Evolutionary conservation across 2,113 vertebrate genomes (phyloP).

Genomic region (Mastomys coucha): DNA sequence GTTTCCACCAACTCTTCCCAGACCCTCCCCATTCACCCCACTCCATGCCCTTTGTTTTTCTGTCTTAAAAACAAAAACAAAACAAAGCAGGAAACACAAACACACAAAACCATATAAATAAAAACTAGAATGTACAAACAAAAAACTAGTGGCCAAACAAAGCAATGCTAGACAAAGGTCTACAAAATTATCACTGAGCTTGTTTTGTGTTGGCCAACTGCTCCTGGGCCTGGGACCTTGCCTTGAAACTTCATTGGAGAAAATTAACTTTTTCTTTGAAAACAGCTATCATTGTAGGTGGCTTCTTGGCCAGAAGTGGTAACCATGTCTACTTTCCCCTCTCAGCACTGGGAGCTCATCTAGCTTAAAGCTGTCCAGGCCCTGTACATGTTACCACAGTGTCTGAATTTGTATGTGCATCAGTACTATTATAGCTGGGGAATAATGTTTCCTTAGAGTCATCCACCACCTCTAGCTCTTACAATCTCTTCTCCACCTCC

Average conservation of each 20-base stretch:
- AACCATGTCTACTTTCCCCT: background rate
- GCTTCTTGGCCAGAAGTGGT: background rate
- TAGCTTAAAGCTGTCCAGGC: background rate
- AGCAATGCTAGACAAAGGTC: background rate
- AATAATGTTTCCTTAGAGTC: background rate
- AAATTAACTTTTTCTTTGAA: background rate
- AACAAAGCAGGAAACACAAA: background rate
- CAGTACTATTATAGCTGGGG: background rate
- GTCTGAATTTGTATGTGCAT: background rate
- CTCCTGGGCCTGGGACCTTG: too few species aligned
- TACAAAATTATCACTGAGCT: background rate
- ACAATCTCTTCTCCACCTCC: too few species aligned
- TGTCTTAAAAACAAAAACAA: background rate
- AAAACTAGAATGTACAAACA: background rate
- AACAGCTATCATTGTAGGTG: background rate
- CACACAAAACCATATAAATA: background rate
- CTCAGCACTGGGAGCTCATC: background rate
- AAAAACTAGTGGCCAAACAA: background rate
- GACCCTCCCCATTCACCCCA: background rate
- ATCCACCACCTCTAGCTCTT: background rate
- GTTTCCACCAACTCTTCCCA: background rate
- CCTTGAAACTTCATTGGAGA: background rate
- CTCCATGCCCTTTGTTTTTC: background rate
- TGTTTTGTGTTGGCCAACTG: background rate
- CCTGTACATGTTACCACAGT: background rate